Percentiles rank a stretch among this genome's conserved stretches.
These are phyloP conservation scores for Molothrus aeneus DNA, from an alignment of 2,797 vertebrate genomes.

Conservation along the genomic window DNA sequence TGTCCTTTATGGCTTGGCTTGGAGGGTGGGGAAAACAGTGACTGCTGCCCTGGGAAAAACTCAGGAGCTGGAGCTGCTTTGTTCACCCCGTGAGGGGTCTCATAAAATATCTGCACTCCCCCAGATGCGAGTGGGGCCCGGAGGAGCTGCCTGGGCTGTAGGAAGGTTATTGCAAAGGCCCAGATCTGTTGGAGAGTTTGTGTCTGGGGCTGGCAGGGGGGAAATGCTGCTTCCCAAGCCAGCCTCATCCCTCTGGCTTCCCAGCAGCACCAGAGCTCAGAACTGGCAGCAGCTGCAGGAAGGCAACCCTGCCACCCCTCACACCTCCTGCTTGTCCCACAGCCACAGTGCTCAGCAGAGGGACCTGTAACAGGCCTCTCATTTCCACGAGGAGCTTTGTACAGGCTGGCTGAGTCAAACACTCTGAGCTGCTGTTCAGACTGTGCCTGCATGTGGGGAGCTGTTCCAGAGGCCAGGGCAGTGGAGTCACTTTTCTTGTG, in stretches of 20 bases:
- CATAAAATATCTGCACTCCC: fast-evolving
- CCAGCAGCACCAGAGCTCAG: background rate
- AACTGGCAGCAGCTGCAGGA: background rate
- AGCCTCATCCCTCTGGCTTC: fast-evolving
- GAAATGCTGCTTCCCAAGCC: background rate
- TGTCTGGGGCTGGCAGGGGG: background rate
- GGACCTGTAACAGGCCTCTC: background rate
- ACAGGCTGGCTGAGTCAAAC: background rate
- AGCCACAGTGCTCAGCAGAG: background rate
- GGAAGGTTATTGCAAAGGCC: background rate
- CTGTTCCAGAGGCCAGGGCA: background rate
- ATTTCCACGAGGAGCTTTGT: background rate
- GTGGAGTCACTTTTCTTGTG: fast-evolving
- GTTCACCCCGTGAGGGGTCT: fast-evolving
- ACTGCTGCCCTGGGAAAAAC: background rate
- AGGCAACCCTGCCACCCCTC: background rate
- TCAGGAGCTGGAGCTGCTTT: background rate
- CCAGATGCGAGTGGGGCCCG: background rate
- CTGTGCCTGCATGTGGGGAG: background rate
- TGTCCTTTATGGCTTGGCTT: background rate
- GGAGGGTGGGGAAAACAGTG: background rate
- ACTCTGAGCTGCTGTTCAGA: background rate
- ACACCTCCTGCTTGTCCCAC: background rate
- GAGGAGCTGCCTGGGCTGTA: fast-evolving
- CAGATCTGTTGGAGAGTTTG: background rate